Base-by-base conservation (phyloP, 2,113 vertebrate genomes). In the Alligator mississippiensis region DNA sequence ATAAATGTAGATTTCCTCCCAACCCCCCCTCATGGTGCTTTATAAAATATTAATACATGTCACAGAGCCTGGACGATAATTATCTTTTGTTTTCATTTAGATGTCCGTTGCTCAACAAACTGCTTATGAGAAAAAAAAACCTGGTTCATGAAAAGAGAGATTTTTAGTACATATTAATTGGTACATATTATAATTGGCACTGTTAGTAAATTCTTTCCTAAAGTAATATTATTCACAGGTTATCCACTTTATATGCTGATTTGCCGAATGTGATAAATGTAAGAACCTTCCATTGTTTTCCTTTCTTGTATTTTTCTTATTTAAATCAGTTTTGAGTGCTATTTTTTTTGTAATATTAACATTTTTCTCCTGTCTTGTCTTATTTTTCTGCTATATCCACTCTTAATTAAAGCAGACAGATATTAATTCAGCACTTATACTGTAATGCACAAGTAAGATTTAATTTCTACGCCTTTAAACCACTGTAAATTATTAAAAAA, bases 21-120 rank as follows among this genome's bases (percentile, higher is more conserved):
- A 70, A 47, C 47, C 47, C 47, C 82, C 70, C 75, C 60, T 77
- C 79, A 57, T 90, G 91, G 88, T 97, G 93, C 93, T 97, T 97
- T 96, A 93, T 94, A 96, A 68, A 94, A 21, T 63, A 64, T 63
- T 92, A 85, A 70, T 93, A 79, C 70, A 38, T 96, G n/a, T 88
- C 84, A 60, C 38, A 70, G 61, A 93, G 27, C 5, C 63, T 95
- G 2, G 86, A 47, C 54, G 19, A 30, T 81, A 21, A 66, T 90
- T 92, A 25, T 88, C 54, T 54, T 93, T 94, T 63, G 60, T 90
- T 87, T 59, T 92, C 54, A 9, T 24, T 47, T 80, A 16, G 8
- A 1, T 55, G 4, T 25, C 34, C 9, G 59, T 90, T 80, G 70
- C 62, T 77, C 11, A 86, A 83, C 22, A 24, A 90, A 81, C 15